Conservation (phyloP, 2,888 invertebrate genomes). For the Drosophila formosana region DNA sequence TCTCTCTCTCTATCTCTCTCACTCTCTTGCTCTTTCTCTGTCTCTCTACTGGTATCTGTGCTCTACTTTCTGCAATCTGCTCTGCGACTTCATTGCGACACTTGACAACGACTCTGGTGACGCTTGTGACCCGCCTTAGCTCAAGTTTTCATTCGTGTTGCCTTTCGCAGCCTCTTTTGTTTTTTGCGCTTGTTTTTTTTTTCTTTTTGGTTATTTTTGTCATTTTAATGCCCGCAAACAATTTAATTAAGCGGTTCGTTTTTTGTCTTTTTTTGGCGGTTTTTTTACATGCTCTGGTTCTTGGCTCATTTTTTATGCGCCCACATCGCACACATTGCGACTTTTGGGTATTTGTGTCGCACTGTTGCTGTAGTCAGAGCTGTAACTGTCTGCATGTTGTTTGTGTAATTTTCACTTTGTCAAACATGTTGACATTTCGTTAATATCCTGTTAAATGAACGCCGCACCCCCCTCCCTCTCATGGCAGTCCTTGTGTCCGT, state of each 20-base stretch:
- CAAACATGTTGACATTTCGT: slow-evolving; percentile 79
- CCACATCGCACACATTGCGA: slow-evolving; percentile 48
- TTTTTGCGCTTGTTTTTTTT: slow-evolving; percentile 43
- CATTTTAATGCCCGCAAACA: slow-evolving; percentile 80
- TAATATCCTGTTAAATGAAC: slow-evolving; percentile 70
- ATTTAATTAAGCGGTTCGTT: slow-evolving; percentile 78
- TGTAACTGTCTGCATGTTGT: slow-evolving; percentile 28
- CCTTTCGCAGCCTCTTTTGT: slow-evolving; percentile 19
- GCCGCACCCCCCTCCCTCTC: neutral
- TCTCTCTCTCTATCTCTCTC: neutral
- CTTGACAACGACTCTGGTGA: slow-evolving; percentile 59
- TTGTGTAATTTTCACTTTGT: slow-evolving; percentile 75
- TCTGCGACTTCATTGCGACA: slow-evolving; percentile 54
- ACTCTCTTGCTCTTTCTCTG: neutral
- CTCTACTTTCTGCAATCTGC: slow-evolving; percentile 4
- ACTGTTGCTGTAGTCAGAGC: slow-evolving; percentile 12
- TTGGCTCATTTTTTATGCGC: slow-evolving; percentile 60
- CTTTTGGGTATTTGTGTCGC: slow-evolving; percentile 33
- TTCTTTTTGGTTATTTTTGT: slow-evolving; percentile 57
- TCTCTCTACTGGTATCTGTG: neutral
- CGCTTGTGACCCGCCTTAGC: slow-evolving; percentile 73
- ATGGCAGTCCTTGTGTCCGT: neutral
- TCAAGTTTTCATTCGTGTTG: slow-evolving; percentile 70
- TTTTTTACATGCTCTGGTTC: slow-evolving; percentile 26
- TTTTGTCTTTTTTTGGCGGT: slow-evolving; percentile 29